Evolutionary conservation across 2,888 invertebrate species (phyloP), one percentile per base, ranked within the genome.

Genomic region (Cremastinae sp.): DNA sequence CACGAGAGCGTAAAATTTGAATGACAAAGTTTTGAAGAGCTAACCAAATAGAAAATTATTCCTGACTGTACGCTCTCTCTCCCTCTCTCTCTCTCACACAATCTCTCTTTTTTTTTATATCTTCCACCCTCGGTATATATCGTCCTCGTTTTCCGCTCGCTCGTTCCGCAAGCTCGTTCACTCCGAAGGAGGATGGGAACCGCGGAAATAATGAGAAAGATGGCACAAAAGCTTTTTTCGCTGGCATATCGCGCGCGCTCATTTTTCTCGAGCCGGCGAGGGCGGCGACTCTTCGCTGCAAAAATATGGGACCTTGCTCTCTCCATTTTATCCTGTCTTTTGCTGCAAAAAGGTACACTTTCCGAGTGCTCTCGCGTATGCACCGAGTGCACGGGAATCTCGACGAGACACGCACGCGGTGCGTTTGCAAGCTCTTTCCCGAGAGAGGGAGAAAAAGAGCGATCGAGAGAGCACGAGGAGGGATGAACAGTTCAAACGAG

Each of bases 201-300:
- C 53, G 20, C 68, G 64, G 64, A 64, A 76, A 76, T 76, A 76
- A 76, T 72, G 68, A 76, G 75, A 51, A 62, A 38, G 41, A 75
- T 43, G 51, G 71, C 68, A 76, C 75, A 72, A 76, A 76, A 76
- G 75, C 62, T 69, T 53, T 58, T 59, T 53, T 49, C 41, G 28
- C 38, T 51, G 51, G 53, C 22, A 12, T 66, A n/a, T n/a, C n/a
- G n/a, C 28, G 28, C 34, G 12, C 22, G 22, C 69, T 61, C 43
- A 59, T 69, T 51, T 28, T 28, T 28, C 28, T 28, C 28, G 28
- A 28, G 28, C 28, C 2, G 5, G 28, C 28, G 5, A 28, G 28
- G 28, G 28, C 28, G 28, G 28, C 28, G 28, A 28, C 28, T 28
- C 28, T 28, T 28, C 28, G 28, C 28, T 28, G 28, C 5, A 28